These are phyloP conservation scores for Protophormia terraenovae DNA, from an alignment of 2,888 invertebrate species.

Conservation along the genomic window DNA sequence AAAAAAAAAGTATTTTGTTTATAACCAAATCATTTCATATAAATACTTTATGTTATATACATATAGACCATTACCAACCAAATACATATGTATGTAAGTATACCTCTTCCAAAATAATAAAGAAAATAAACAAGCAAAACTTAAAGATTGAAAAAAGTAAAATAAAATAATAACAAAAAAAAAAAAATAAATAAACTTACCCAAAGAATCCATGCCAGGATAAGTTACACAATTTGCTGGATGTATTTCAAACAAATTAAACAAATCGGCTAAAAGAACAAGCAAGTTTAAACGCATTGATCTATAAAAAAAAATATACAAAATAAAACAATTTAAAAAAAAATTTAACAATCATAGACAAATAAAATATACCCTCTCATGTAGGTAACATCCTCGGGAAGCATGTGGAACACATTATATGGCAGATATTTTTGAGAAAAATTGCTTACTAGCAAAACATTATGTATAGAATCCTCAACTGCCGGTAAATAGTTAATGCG, in stretches of 20 bases:
- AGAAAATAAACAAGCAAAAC: conserved; percentile 32
- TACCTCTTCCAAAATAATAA: conserved; percentile 24
- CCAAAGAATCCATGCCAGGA: conserved; percentile 86
- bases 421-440: conserved; percentile 94
- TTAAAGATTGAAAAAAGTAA: not conserved
- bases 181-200: conserved; percentile 71
- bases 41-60: not conserved
- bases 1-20: too few species aligned
- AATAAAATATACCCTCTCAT: conserved; percentile 88
- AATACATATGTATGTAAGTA: not conserved
- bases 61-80: conserved; percentile 34
- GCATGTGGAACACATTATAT: conserved; percentile 94
- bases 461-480: conserved; percentile 91
- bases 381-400: conserved; percentile 97
- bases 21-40: too few species aligned
- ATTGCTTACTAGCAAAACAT: conserved; percentile 92
- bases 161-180: not conserved
- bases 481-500: conserved; percentile 82
- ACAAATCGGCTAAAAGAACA: conserved; percentile 95
- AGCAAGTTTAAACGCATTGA: conserved; percentile 95
- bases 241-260: conserved; percentile 95
- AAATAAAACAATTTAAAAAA: not conserved
- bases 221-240: conserved; percentile 93
- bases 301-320: conserved; percentile 85
- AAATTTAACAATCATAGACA: not conserved